phyloP scores from a whole-genome alignment of 2,113 vertebrate species.

The Dicaeum eximium region DNA sequence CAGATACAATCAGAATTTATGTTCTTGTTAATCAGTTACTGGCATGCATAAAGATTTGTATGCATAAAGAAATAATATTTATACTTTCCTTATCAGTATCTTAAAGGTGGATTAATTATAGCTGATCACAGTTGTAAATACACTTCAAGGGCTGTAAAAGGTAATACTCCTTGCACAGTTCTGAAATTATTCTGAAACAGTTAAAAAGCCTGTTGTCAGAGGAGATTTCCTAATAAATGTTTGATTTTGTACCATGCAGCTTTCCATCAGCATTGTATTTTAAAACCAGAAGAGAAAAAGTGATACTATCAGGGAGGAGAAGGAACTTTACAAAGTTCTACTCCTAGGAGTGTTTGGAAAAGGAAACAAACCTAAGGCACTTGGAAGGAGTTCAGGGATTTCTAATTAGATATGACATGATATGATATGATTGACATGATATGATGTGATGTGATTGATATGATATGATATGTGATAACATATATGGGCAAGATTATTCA shows the following conservation, averaged over 20 bases:
- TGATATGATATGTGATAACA: background rate
- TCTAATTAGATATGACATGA: background rate
- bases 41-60: background rate
- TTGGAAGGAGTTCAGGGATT: conserved; percentile 1
- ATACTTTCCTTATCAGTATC: background rate
- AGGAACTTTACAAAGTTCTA: background rate
- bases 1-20: background rate
- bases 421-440: too few species aligned
- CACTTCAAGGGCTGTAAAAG: background rate
- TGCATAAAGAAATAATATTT: background rate
- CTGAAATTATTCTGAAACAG: background rate
- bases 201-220: background rate
- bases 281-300: background rate
- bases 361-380: background rate
- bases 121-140: background rate
- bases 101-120: background rate
- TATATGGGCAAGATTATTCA: background rate
- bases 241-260: background rate
- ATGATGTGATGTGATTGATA: too few species aligned
- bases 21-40: background rate
- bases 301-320: background rate
- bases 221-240: background rate
- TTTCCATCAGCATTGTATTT: background rate
- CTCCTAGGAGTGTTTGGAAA: background rate
- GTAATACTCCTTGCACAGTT: background rate